Evolutionary conservation across 2,113 vertebrate genomes (phyloP).

Genomic region (Oophaga pumilio): DNA sequence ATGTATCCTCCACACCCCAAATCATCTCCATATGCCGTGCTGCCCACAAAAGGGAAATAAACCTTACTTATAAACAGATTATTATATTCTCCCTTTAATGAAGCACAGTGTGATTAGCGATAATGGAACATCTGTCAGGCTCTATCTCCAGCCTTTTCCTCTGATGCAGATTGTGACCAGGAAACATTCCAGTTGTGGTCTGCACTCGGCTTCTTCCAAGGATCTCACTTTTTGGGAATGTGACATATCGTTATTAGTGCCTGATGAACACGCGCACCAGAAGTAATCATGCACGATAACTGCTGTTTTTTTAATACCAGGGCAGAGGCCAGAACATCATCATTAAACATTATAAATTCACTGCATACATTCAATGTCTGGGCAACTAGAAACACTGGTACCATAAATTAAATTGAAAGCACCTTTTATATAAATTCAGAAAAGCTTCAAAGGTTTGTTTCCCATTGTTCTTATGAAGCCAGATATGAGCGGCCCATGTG

Average conservation of each 20-base stretch:
- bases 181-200: slow-evolving; percentile 11
- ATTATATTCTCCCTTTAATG: slow-evolving; percentile 33
- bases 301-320: slow-evolving; percentile 28
- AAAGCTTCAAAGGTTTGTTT: slow-evolving; percentile 46
- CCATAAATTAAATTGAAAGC: slow-evolving; percentile 51
- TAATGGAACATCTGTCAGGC: slow-evolving; percentile 7
- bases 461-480: slow-evolving; percentile 38
- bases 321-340: slow-evolving; percentile 48
- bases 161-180: not conserved
- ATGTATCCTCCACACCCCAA: not conserved
- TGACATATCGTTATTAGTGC: slow-evolving; percentile 20
- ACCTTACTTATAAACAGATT: slow-evolving; percentile 40
- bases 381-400: slow-evolving; percentile 33
- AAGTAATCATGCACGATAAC: slow-evolving; percentile 14
- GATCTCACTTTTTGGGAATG: slow-evolving; percentile 1
- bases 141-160: not conserved
- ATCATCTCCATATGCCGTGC: slow-evolving; percentile 24
- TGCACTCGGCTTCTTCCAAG: not conserved
- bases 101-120: slow-evolving; percentile 33
- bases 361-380: slow-evolving; percentile 30
- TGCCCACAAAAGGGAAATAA: slow-evolving; percentile 20
- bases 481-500: slow-evolving; percentile 35
- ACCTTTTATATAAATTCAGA: slow-evolving; percentile 31
- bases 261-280: not conserved
- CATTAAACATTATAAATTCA: slow-evolving; percentile 49